These are phyloP conservation scores for Neomonachus schauinslandi DNA, from an alignment of 2,113 vertebrate genomes.

Conservation along the genomic window DNA sequence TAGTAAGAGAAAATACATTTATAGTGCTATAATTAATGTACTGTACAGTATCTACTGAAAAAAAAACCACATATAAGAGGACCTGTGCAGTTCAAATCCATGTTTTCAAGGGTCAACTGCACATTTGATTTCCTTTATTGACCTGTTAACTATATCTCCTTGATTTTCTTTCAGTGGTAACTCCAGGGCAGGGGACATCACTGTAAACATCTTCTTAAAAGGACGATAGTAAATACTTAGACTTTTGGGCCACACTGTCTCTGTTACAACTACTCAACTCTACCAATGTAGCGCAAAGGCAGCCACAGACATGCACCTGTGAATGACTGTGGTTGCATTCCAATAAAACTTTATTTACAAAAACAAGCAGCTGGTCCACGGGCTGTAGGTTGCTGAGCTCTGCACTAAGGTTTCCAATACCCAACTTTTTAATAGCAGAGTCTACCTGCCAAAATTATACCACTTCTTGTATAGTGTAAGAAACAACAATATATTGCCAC, in stretches of 20 bases:
- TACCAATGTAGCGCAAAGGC: background rate
- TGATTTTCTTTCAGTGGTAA: background rate
- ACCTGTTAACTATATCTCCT: background rate
- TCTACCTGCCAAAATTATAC: background rate
- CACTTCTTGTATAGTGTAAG: background rate
- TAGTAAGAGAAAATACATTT: background rate
- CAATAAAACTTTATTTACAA: background rate
- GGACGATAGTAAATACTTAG: background rate
- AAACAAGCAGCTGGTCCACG: background rate
- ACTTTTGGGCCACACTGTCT: background rate
- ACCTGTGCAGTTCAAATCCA: background rate
- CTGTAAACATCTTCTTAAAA: background rate
- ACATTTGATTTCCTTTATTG: background rate
- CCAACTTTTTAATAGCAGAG: background rate
- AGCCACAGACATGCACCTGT: background rate
- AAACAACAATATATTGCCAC: background rate
- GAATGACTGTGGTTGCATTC: background rate
- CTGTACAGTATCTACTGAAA: background rate
- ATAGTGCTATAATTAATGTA: background rate
- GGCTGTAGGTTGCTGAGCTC: background rate
- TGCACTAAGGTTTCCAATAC: background rate
- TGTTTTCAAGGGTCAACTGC: background rate
- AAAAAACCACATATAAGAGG: background rate
- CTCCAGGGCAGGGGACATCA: background rate
- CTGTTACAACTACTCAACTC: background rate